phyloP scores from a whole-genome alignment of 2,888 invertebrate species.

The Blastobasis lacticolella region DNA sequence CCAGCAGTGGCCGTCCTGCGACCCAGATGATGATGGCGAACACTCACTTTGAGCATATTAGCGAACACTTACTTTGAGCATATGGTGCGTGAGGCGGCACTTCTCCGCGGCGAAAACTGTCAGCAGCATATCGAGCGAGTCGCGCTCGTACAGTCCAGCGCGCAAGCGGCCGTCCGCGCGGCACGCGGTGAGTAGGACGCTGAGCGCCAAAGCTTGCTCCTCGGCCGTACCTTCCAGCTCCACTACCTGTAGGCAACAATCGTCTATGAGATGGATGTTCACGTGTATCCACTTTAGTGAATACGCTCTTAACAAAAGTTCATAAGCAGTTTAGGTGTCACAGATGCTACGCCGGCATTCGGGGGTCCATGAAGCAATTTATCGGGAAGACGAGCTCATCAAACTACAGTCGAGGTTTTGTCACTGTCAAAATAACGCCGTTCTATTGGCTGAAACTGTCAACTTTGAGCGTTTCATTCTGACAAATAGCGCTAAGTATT shows the following conservation, averaged over 20 bases:
- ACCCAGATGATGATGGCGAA: neutral
- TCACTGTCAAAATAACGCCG: too few relatives aligned
- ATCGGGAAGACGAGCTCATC: too few relatives aligned
- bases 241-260: slow-evolving; percentile 66
- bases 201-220: slow-evolving; percentile 77
- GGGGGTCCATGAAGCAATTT: too few relatives aligned
- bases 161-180: slow-evolving; percentile 75
- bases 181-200: slow-evolving; percentile 72
- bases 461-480: too few relatives aligned
- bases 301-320: too few relatives aligned
- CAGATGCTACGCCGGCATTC: too few relatives aligned
- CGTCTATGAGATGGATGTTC: neutral
- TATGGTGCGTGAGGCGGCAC: slow-evolving; percentile 72
- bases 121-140: slow-evolving; percentile 73
- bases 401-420: too few relatives aligned
- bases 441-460: too few relatives aligned
- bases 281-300: too few relatives aligned
- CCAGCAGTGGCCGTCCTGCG: too few relatives aligned
- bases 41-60: slow-evolving; percentile 71
- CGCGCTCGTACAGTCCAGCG: slow-evolving; percentile 73
- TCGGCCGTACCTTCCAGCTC: slow-evolving; percentile 74
- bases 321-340: too few relatives aligned
- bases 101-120: slow-evolving; percentile 76
- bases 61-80: slow-evolving; percentile 68
- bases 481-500: too few relatives aligned